These are phyloP conservation scores for Drosophila rubida DNA, from an alignment of 2,888 invertebrate genomes.

Conservation along the genomic window DNA sequence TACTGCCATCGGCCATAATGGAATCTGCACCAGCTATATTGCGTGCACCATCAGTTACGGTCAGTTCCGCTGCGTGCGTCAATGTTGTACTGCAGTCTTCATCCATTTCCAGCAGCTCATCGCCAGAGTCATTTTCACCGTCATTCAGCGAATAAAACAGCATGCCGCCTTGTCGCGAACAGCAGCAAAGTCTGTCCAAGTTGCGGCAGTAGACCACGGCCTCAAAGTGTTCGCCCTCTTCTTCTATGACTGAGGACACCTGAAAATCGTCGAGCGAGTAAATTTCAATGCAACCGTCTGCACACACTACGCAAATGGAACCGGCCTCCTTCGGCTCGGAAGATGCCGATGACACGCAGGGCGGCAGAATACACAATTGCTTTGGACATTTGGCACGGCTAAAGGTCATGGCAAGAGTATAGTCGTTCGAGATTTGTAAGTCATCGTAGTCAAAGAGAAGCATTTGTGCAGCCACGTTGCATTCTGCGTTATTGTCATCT, in stretches of 20 bases:
- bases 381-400: slow-evolving; percentile 88
- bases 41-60: slow-evolving; percentile 76
- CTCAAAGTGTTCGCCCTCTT: slow-evolving; percentile 90
- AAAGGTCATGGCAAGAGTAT: slow-evolving; percentile 86
- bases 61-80: slow-evolving; percentile 67
- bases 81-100: slow-evolving; percentile 86
- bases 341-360: slow-evolving; percentile 35
- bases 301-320: slow-evolving; percentile 90
- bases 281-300: slow-evolving; percentile 90
- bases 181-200: slow-evolving; percentile 93
- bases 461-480: slow-evolving; percentile 79
- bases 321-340: slow-evolving; percentile 85
- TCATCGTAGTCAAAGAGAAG: slow-evolving; percentile 79
- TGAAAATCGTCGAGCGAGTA: slow-evolving; percentile 90
- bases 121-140: slow-evolving; percentile 89
- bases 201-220: slow-evolving; percentile 95
- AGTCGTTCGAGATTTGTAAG: slow-evolving; percentile 78
- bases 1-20: slow-evolving; percentile 26
- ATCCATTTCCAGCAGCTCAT: slow-evolving; percentile 89
- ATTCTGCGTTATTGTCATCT: slow-evolving; percentile 67
- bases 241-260: slow-evolving; percentile 88
- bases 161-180: slow-evolving; percentile 91
- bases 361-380: slow-evolving; percentile 89
- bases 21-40: slow-evolving; percentile 23
- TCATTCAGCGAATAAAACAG: slow-evolving; percentile 93